Base-by-base conservation (phyloP, 2,113 vertebrate genomes). In the Microtus pennsylvanicus region DNA sequence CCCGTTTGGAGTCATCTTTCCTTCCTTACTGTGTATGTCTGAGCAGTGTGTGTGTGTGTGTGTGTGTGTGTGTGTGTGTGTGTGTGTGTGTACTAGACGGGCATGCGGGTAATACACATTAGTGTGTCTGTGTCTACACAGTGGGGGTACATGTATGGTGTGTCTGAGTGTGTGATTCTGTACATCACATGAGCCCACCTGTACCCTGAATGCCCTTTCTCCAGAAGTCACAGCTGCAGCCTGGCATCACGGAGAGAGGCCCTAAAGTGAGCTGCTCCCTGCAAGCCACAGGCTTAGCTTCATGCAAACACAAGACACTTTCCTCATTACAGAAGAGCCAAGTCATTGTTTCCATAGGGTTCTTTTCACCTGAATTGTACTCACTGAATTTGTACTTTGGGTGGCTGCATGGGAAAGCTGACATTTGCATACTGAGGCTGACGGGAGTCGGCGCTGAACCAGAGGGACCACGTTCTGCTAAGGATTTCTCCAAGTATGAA, bases 291-390 rank as follows among this genome's bases (percentile, higher is more conserved):
- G 26, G 65, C 2, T 72, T 38, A 35, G 9, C 26, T 52, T 81
- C 38, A 14, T 30, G 28, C 24, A 33, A 22, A 28, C 0, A 38
- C 42, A 30, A 65, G 35, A 42, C 1, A 3, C 6, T 42, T 21
- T 26, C 13, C 67, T 85, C 38, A 58, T 70, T 69, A 52, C 82
- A 92, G 93, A 91, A 16, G 76, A 91, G 55, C 10, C 86, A 76
- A 87, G 63, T 47, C 58, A 61, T 47, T 92, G 2, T 93, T 89
- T 13, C 74, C 45, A 87, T 4, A 12, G 4, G 35, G 5, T 26
- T 86, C 13, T 76, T 70, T 70, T 42, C 52, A 35, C 45, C 52
- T 93, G 47, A 80, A 63, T 91, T 93, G 42, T 35, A 69, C 1
- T 89, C 50, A 87, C 30, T 47, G 38, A 72, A 30, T 17, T 42